Evolutionary conservation across 2,797 vertebrate species (phyloP).

Genomic region (Alauda arvensis): DNA sequence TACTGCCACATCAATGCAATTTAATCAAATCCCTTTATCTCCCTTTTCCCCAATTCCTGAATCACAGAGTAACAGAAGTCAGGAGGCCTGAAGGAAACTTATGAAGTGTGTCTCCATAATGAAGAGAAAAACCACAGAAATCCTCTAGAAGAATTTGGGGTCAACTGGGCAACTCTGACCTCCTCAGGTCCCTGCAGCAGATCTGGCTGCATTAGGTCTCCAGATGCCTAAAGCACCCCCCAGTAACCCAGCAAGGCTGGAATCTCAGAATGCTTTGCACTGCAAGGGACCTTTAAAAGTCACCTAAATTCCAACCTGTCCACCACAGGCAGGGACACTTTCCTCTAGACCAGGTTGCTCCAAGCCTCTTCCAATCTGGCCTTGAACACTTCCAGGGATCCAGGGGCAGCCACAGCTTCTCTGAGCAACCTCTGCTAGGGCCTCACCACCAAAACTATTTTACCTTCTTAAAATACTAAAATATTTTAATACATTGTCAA

Average conservation of each 20-base stretch:
- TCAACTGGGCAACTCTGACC: background rate
- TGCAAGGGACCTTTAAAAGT: background rate
- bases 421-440: background rate
- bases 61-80: background rate
- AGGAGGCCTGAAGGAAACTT: background rate
- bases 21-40: background rate
- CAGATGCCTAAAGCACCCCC: background rate
- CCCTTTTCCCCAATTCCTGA: background rate
- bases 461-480: background rate
- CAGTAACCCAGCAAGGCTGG: background rate
- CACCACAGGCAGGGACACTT: background rate
- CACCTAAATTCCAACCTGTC: background rate
- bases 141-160: background rate
- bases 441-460: background rate
- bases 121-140: background rate
- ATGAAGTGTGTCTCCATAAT: fast-evolving
- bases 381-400: background rate
- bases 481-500: background rate
- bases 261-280: background rate
- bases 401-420: background rate
- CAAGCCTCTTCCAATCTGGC: background rate
- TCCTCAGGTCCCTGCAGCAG: background rate
- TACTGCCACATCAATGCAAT: background rate
- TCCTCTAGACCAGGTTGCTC: fast-evolving
- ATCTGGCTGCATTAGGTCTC: background rate